Base-by-base conservation (phyloP, 1,140 invertebrate genomes). In the Microplitis mediator region DNA sequence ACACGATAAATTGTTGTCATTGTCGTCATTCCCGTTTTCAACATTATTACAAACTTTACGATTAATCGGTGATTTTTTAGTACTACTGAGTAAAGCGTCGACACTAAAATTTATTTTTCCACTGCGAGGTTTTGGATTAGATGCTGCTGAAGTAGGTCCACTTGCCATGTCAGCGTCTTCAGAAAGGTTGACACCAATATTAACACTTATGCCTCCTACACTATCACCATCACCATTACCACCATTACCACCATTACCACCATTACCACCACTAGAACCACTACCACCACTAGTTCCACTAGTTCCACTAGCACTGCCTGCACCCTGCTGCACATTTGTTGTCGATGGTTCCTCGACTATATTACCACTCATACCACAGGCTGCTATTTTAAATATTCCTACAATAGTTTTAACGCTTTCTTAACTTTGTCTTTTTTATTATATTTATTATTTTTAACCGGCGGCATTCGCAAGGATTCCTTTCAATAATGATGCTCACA, bases 81-180 rank as follows among this genome's bases (percentile, higher is more conserved):
- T 86, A 62, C 85, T 80, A 75, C 86, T 87, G 11, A 87, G 77
- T 65, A 87, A 72, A 39, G 85, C 68, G 71, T 87, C 86, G 45
- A 87, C 86, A 78, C 86, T 87, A 71, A 87, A 87, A 76, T 84
- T 87, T 74, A 87, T 87, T 67, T 87, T 87, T 34, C 85, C 85
- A 68, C 82, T 85, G 23, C 85, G 81, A 13, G 85, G 84, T 64
- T 87, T 87, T 54, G 86, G 71, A 51, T 82, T 83, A 50, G 84
- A 81, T 16, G 85, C 83, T 4, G 84, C 83, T 56, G 85, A 85
- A 34, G 83, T 84, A 36, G 84, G 79, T 39, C 39, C 39, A 5
- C 80, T 85, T 31, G 84, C 84, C 84, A 86, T 85, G 63, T 85
- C 82, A 32, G 81, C 80, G 77, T 86, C 81, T 69, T 85, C 84